Evolutionary conservation across 2,797 vertebrate genomes (phyloP), one percentile per base, ranked within the genome.

Genomic region (Glyptemys insculpta): DNA sequence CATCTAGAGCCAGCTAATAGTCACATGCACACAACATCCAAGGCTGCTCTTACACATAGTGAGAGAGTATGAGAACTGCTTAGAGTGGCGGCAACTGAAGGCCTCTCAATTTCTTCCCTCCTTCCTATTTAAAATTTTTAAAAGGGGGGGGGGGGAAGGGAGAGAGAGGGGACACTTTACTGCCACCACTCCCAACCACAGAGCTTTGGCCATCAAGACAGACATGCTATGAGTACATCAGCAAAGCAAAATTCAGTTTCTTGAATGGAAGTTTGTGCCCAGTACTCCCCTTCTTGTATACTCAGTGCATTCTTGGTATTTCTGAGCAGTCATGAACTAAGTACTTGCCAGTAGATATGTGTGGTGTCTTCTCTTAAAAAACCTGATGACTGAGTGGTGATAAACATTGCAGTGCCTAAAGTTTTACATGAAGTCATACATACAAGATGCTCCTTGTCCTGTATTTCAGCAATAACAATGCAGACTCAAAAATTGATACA

Each of bases 111-210:
- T 8, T 74, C 41, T 44, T 74, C 10, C 41, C 72, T 44, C 41
- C 25, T 76, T 76, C 72, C 37, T 76, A 12, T 47, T 27, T 44
- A 76, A 76, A 25, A 34, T 65, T 34, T 59, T 34, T 4, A 65
- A 65, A 62, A 18, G 15, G 3, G 12, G 12, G 6, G 10, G 5
- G 4, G 12, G 6, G 10, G 5, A 2, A 1, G 53, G 57, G 29
- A 2, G 5, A 47, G 47, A 47, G 50, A 50, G 16, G 62, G 14
- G 10, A 5, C 23, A 44, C 21, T 25, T 41, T 25, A 25, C 6
- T 74, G 6, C 41, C 72, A 6, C 6, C 10, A 27, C 37, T 74
- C 37, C 37, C 9, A 74, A 14, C 23, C 23, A 3, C 21, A 74
- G 21, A 74, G 25, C 23, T 76, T 76, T 44, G 41, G 25, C 23